Percentiles rank a stretch among this genome's conserved stretches.
These are phyloP conservation scores for Rhynchotus rufescens DNA, from an alignment of 2,797 vertebrate genomes.

Conservation along the genomic window DNA sequence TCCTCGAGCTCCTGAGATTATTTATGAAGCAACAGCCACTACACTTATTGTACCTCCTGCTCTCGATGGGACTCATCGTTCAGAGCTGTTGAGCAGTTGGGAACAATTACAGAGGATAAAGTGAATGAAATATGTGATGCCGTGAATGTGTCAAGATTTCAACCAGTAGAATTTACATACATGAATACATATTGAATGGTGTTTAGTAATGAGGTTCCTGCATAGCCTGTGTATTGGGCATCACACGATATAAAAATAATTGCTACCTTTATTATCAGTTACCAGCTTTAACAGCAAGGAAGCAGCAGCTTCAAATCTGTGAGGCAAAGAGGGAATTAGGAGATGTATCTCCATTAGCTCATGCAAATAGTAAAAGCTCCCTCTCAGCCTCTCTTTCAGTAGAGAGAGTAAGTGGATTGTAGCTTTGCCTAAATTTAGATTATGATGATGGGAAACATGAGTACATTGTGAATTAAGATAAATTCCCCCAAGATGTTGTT, in stretches of 20 bases:
- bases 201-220: slow-evolving; percentile 42
- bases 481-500: slow-evolving; percentile 49
- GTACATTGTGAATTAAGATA: slow-evolving; percentile 30
- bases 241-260: slow-evolving; percentile 51
- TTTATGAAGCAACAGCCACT: slow-evolving; percentile 62
- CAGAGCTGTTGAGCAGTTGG: slow-evolving; percentile 72
- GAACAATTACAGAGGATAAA: slow-evolving; percentile 76
- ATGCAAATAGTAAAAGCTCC: slow-evolving; percentile 51
- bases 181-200: slow-evolving; percentile 72
- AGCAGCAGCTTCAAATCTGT: slow-evolving; percentile 6
- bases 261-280: slow-evolving; percentile 59
- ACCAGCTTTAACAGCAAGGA: slow-evolving; percentile 44
- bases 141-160: slow-evolving; percentile 69
- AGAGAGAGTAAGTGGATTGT: background rate
- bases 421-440: slow-evolving; percentile 44
- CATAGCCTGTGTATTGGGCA: slow-evolving; percentile 20
- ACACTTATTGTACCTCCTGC: slow-evolving; percentile 39
- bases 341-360: slow-evolving; percentile 49
- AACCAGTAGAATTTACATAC: slow-evolving; percentile 74
- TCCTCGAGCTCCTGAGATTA: slow-evolving; percentile 52
- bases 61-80: slow-evolving; percentile 69
- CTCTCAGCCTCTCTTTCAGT: background rate
- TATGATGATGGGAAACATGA: background rate
- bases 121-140: slow-evolving; percentile 67
- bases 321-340: slow-evolving; percentile 44